These are phyloP conservation scores for Neodiprion virginianus DNA, from an alignment of 1,140 invertebrate genomes.

Conservation along the genomic window DNA sequence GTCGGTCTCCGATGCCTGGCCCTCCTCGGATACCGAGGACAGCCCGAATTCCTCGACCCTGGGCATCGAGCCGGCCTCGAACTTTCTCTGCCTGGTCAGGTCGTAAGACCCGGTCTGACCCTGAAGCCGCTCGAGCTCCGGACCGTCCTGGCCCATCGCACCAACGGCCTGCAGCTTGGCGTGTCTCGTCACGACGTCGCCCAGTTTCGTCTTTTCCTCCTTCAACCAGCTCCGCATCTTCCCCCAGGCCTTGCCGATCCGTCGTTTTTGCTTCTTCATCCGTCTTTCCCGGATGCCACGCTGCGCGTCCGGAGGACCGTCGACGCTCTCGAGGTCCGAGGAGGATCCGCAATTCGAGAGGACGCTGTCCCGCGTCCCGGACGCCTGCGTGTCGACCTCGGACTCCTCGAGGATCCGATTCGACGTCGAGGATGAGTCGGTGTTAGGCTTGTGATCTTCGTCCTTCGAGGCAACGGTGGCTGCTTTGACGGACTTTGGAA, in stretches of 20 bases:
- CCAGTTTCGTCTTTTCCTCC: conserved; percentile 58
- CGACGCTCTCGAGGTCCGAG: conserved; percentile 39
- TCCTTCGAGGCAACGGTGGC: not conserved
- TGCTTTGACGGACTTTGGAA: conserved; percentile 12
- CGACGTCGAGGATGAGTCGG: conserved; percentile 23
- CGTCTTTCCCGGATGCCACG: conserved; percentile 15
- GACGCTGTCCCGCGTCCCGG: conserved; percentile 25
- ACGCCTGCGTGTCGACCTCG: not conserved
- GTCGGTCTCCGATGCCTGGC: conserved; percentile 17
- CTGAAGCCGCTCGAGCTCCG: not conserved
- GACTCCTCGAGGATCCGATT: not conserved
- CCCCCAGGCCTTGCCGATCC: conserved; percentile 61
- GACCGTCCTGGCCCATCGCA: conserved; percentile 28
- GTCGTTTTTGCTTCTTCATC: conserved; percentile 56
- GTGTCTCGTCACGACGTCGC: conserved; percentile 60
- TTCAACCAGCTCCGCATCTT: conserved; percentile 63
- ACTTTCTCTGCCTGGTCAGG: conserved; percentile 38
- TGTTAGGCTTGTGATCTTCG: conserved; percentile 11
- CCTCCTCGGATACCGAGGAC: conserved; percentile 38
- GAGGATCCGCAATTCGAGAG: conserved; percentile 32
- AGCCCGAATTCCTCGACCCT: conserved; percentile 49
- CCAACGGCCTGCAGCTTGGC: conserved; percentile 59
- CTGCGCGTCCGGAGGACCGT: conserved; percentile 25
- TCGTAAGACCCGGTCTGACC: conserved; percentile 49
- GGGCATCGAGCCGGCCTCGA: conserved; percentile 39